Conservation (phyloP, 2,797 vertebrate genomes). For the Phaenicophaeus curvirostris region DNA sequence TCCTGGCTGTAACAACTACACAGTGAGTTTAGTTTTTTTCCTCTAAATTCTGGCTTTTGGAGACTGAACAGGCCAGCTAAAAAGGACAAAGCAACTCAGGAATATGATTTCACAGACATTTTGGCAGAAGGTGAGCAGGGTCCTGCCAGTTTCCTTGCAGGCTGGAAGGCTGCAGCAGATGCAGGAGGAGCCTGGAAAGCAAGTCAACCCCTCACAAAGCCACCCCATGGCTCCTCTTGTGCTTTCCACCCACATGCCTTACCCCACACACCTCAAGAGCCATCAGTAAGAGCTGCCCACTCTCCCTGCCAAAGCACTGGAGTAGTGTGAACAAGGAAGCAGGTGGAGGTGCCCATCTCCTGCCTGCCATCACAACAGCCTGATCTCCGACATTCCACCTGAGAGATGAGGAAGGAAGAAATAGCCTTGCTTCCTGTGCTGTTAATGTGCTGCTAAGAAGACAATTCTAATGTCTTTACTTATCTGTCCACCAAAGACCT, state of each 20-base stretch:
- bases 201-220: neutral
- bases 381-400: neutral
- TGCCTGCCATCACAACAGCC: rapidly evolving
- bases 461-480: neutral
- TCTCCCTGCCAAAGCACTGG: neutral
- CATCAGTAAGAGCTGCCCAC: neutral
- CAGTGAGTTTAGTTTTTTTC: neutral
- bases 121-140: neutral
- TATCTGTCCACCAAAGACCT: neutral
- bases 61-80: neutral
- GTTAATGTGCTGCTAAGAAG: neutral
- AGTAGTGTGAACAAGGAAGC: rapidly evolving
- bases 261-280: rapidly evolving
- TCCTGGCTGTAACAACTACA: neutral
- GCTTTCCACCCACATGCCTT: neutral
- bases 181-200: neutral
- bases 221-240: neutral
- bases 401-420: neutral
- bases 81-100: neutral
- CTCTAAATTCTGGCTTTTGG: neutral
- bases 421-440: neutral
- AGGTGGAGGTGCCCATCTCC: neutral
- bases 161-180: neutral
- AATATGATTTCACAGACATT: neutral
- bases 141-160: neutral